These are phyloP conservation scores for Cylas formicarius DNA, from an alignment of 1,140 invertebrate species.

Conservation along the genomic window DNA sequence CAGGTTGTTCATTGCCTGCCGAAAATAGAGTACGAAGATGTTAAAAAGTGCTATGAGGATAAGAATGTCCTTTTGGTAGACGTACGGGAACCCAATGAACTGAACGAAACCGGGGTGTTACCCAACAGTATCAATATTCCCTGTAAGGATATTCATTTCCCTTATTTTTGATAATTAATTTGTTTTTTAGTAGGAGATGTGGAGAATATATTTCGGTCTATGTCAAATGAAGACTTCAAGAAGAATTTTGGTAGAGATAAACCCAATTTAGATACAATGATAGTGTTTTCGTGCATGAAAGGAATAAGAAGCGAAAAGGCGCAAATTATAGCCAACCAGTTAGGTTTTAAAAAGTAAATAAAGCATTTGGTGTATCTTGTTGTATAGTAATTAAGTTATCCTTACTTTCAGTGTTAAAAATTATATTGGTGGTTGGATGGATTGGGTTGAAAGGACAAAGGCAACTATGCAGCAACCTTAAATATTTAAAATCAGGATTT, in stretches of 20 bases:
- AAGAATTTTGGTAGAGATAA: conserved; percentile 38
- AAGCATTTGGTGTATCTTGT: background rate
- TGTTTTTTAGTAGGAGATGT: conserved; percentile 36
- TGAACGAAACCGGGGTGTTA: conserved; percentile 56
- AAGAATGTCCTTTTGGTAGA: conserved; percentile 50
- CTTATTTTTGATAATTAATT: background rate
- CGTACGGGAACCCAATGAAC: conserved; percentile 58
- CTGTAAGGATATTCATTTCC: conserved; percentile 42
- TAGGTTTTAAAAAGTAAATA: conserved; percentile 44
- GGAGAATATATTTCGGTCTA: conserved; percentile 29
- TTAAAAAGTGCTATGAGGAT: conserved; percentile 32
- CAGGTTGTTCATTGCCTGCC: too few species aligned
- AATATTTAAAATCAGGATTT: too few species aligned
- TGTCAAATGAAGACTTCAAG: conserved; percentile 39
- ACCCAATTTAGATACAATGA: conserved; percentile 38
- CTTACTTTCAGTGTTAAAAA: conserved; percentile 15
- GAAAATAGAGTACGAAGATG: conserved; percentile 39
- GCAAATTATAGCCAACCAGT: conserved; percentile 37
- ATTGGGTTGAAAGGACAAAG: conserved; percentile 17
- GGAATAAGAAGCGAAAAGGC: conserved; percentile 43
- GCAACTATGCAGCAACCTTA: too few species aligned
- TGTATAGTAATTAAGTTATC: conserved; percentile 1
- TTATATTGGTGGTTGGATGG: conserved; percentile 18
- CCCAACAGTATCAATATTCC: conserved; percentile 65
- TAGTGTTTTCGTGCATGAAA: conserved; percentile 44